These are phyloP conservation scores for Sebastes trivittatus DNA, from an alignment of 2,797 vertebrate genomes.

Conservation along the genomic window DNA sequence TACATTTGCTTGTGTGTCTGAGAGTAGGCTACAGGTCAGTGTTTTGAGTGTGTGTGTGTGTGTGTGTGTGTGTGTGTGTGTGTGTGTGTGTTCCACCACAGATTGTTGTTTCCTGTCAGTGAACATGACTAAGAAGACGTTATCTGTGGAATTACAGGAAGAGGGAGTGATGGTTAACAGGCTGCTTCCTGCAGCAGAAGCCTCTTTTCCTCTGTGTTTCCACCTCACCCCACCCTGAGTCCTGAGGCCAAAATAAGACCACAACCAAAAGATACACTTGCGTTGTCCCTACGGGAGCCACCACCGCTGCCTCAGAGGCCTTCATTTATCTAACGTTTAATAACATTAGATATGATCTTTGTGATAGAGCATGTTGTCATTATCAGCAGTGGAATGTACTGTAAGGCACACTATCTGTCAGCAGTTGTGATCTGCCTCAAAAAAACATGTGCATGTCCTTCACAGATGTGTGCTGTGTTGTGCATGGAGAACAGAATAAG, in stretches of 20 bases:
- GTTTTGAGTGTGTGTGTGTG: background rate
- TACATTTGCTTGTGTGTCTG: background rate
- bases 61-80: background rate
- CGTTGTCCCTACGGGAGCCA: background rate
- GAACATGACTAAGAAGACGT: constrained; percentile 42
- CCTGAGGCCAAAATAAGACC: background rate
- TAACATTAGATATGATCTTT: background rate
- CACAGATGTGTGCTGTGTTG: background rate
- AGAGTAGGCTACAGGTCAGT: background rate
- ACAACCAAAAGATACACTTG: background rate
- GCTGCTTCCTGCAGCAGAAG: constrained; percentile 54
- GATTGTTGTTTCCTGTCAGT: constrained; percentile 64
- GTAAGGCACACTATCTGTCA: background rate
- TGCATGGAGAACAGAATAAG: background rate
- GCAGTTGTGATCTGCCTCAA: background rate
- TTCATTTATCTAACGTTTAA: background rate
- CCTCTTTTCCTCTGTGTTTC: constrained; percentile 28
- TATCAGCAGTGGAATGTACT: background rate
- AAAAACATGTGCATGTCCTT: background rate
- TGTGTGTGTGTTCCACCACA: background rate
- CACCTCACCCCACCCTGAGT: constrained; percentile 44
- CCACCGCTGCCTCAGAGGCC: background rate
- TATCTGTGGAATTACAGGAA: constrained; percentile 75
- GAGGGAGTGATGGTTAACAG: constrained; percentile 62
- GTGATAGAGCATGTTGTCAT: background rate